Evolutionary conservation across 2,888 invertebrate species (phyloP).

Genomic region (Synanthedon andrenaeformis): DNA sequence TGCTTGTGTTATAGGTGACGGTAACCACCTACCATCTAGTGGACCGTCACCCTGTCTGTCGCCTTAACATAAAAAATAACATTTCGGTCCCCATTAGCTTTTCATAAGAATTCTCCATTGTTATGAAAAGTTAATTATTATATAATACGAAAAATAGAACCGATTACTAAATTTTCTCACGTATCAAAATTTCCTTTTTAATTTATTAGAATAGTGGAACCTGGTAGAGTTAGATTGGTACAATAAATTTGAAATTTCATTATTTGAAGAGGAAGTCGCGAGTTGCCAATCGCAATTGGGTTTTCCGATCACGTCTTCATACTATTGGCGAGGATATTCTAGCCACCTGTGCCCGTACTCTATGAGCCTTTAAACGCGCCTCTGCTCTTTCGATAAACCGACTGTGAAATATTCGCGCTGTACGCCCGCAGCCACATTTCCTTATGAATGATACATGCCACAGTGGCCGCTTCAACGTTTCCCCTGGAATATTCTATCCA

Average conservation of each 20-base stretch:
- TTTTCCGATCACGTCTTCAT: slow-evolving; percentile 65
- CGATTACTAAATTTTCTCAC: slow-evolving; percentile 27
- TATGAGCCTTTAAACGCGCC: slow-evolving; percentile 65
- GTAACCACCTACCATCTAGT: too few species aligned
- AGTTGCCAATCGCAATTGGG: slow-evolving; percentile 57
- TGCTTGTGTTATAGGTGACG: too few species aligned
- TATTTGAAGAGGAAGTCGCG: slow-evolving; percentile 65
- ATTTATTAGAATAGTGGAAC: slow-evolving; percentile 51
- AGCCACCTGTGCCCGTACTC: slow-evolving; percentile 64
- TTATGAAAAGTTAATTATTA: too few species aligned
- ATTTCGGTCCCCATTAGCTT: too few species aligned
- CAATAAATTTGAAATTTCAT: slow-evolving; percentile 68
- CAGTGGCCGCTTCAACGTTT: slow-evolving; percentile 24
- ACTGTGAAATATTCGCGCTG: slow-evolving; percentile 63
- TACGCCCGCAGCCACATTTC: slow-evolving; percentile 47
- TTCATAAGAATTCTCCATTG: too few species aligned
- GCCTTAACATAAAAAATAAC: too few species aligned
- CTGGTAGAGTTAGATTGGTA: slow-evolving; percentile 42
- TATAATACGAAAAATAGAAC: too few species aligned
- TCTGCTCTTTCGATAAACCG: slow-evolving; percentile 62
- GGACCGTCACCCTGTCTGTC: too few species aligned
- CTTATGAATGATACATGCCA: slow-evolving; percentile 66
- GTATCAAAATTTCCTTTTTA: slow-evolving; percentile 29
- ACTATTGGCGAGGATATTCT: slow-evolving; percentile 65
- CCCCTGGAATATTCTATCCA: slow-evolving; percentile 21